Evolutionary conservation across 2,888 invertebrate genomes (phyloP).

Genomic region (Dugesia japonica): DNA sequence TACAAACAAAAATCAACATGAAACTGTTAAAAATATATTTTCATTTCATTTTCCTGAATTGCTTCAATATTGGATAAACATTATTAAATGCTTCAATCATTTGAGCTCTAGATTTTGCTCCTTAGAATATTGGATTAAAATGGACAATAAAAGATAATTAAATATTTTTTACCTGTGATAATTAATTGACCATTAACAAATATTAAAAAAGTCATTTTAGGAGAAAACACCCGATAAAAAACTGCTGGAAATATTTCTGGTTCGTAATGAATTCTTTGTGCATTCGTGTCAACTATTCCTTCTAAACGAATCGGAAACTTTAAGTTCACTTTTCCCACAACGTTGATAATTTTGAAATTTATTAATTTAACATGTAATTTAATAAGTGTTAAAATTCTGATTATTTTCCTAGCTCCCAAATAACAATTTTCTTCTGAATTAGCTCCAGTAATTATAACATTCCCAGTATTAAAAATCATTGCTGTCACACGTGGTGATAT

Average conservation of each 20-base stretch:
- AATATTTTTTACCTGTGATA: not conserved
- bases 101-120: too few relatives aligned
- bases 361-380: not conserved
- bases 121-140: too few relatives aligned
- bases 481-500: not conserved
- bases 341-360: not conserved
- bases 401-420: constrained; percentile 2
- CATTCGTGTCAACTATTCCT: constrained; percentile 8
- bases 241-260: not conserved
- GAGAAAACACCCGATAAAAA: constrained; percentile 1
- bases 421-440: not conserved
- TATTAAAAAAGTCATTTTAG: not conserved
- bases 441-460: not conserved
- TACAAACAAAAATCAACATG: too few relatives aligned
- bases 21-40: too few relatives aligned
- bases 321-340: not conserved
- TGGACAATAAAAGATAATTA: too few relatives aligned
- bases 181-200: not conserved
- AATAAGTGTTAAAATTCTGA: not conserved
- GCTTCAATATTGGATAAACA: too few relatives aligned
- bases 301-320: not conserved
- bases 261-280: not conserved
- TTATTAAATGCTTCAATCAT: too few relatives aligned
- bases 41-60: too few relatives aligned
- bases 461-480: not conserved